A percentile compares a stretch with the other conserved stretches of the same genome.
Evolutionary conservation across 2,113 vertebrate genomes (phyloP).

Genomic region (Siniperca knerii): DNA sequence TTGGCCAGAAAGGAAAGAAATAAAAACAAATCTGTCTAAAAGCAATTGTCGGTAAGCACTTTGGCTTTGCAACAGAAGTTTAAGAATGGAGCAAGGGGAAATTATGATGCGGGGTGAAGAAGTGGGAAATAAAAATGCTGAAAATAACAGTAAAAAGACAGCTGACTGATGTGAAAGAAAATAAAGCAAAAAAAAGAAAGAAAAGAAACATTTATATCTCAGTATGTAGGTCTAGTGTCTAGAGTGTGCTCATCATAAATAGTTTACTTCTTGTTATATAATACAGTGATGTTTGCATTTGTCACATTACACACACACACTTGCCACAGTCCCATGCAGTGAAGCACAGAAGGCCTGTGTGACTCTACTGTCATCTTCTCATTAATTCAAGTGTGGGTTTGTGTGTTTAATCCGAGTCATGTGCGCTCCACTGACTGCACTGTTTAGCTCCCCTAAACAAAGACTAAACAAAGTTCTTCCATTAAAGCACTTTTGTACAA

Average conservation of each 20-base stretch:
- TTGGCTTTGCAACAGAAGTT: not conserved
- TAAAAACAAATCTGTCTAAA: not conserved
- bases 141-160: not conserved
- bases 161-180: not conserved
- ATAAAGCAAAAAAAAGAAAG: not conserved
- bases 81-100: not conserved
- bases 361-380: conserved; percentile 38
- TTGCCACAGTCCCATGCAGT: conserved; percentile 1
- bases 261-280: conserved; percentile 53
- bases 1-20: not conserved
- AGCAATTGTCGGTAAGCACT: not conserved
- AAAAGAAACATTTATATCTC: not conserved
- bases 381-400: conserved; percentile 53
- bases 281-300: conserved; percentile 16
- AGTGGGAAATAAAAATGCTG: not conserved
- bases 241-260: conserved; percentile 42
- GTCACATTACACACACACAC: conserved; percentile 15
- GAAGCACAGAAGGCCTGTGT: conserved; percentile 26
- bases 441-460: conserved; percentile 5
- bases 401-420: conserved; percentile 32
- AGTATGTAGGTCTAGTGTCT: conserved; percentile 36
- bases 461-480: conserved; percentile 45
- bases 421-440: conserved; percentile 7
- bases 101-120: not conserved
- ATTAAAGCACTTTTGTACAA: conserved; percentile 38